Evolutionary conservation across 1,140 invertebrate genomes (phyloP).

Genomic region (Apis florea): DNA sequence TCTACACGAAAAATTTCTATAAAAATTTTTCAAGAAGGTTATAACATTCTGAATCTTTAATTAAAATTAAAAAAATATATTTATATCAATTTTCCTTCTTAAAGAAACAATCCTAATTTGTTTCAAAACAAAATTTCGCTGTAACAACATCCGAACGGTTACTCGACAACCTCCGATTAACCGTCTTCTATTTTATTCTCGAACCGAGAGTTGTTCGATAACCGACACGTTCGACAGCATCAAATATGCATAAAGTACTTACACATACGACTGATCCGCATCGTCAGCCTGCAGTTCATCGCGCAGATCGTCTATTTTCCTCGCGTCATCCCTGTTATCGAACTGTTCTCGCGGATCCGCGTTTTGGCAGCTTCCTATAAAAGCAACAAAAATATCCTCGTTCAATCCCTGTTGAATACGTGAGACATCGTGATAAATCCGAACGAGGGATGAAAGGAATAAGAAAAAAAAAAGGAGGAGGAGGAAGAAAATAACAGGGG

Average conservation of each 20-base stretch:
- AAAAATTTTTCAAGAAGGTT: too few species aligned
- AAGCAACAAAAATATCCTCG: conserved; percentile 19
- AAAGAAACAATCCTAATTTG: too few species aligned
- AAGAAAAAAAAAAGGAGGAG: not conserved
- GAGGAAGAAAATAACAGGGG: not conserved
- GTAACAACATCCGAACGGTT: not conserved
- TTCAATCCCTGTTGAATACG: not conserved
- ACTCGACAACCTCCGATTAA: not conserved
- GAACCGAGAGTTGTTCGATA: not conserved
- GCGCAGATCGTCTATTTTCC: conserved; percentile 35
- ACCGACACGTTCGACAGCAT: not conserved
- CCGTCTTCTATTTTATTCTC: not conserved
- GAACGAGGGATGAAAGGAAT: not conserved
- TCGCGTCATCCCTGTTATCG: not conserved
- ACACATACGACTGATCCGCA: conserved; percentile 41
- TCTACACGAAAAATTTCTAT: not conserved
- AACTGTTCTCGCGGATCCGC: conserved; percentile 52
- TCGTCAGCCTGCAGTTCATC: conserved; percentile 53
- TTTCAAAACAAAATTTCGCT: not conserved
- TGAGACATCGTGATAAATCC: not conserved
- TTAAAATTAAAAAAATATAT: too few species aligned
- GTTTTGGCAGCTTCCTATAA: conserved; percentile 66
- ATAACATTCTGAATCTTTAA: too few species aligned
- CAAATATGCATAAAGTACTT: conserved; percentile 32
- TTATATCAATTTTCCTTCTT: too few species aligned